Evolutionary conservation across 64 coral and sea anemone genomes (phyloP).

Genomic region (Actinia tenebrosa): DNA sequence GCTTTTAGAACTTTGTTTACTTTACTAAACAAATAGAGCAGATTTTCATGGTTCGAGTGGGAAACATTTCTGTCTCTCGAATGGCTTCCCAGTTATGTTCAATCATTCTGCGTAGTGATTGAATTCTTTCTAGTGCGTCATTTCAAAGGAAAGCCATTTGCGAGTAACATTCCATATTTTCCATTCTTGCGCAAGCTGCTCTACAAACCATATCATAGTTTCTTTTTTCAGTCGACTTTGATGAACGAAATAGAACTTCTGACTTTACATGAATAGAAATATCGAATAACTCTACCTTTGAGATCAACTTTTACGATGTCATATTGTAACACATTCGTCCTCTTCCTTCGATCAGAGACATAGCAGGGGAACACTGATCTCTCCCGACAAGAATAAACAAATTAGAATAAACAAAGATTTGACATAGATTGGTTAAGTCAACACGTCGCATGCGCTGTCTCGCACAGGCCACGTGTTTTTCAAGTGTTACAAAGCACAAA

Average conservation of each 20-base stretch:
- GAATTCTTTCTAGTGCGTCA: not conserved
- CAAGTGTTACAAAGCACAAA: no score
- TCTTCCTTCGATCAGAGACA: not conserved
- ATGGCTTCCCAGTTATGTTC: not conserved
- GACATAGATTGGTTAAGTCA: no score
- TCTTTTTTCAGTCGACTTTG: not conserved
- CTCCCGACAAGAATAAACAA: not conserved
- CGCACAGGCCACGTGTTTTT: no score
- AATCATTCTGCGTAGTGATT: not conserved
- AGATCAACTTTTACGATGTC: constrained; percentile 17
- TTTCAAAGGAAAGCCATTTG: not conserved
- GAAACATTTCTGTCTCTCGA: not conserved
- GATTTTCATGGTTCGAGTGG: not conserved
- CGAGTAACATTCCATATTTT: not conserved
- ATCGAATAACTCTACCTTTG: constrained; percentile 4
- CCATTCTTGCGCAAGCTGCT: not conserved
- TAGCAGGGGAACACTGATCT: not conserved
- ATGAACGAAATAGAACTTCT: not conserved
- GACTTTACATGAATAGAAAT: not conserved
- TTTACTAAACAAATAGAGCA: constrained; percentile 10
- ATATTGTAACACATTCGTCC: not conserved
- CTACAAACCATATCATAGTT: not conserved
- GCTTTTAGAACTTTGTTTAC: not conserved
- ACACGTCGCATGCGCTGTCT: no score
- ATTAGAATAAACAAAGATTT: not conserved